Evolutionary conservation across 2,113 vertebrate genomes (phyloP), one percentile per base, ranked within the genome.

Genomic region (Myanophis thanlyinensis): DNA sequence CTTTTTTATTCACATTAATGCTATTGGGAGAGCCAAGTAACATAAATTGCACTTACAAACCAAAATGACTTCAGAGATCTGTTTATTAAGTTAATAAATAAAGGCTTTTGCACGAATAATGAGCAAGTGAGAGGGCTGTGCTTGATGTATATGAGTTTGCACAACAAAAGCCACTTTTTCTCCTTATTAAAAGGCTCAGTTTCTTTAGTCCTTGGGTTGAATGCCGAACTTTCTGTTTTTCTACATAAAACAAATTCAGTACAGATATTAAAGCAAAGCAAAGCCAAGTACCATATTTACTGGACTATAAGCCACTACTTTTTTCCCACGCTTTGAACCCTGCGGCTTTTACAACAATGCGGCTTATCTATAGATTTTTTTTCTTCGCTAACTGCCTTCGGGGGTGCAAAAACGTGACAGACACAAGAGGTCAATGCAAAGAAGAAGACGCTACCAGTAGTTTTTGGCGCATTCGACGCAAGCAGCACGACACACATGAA

Each of bases 1-100:
- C 92, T 93, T 40, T 93, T n/a, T 54, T n/a, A n/a, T 4, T 0
- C 44, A 88, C 80, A 80, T 94, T 92, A 94, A 90, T 96, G 96
- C 49, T 92, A 93, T 90, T 96, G 95, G 93, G 35, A 94, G 93
- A 93, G 12, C 52, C 73, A 15, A 92, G 67, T 30, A 88, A 86
- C 85, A 95, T 84, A 48, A 93, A 94, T 93, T 92, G 88, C 93
- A 49, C 89, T 62, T 94, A 93, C 91, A 90, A 67, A 89, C 91
- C 86, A 90, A 48, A 93, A 53, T 86, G 46, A n/a, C 80, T 92
- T 94, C 93, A 92, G 90, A 54, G 11, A 93, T 93, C 48, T 53
- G 85, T 95, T 95, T 94, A 85, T 0, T 56, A 3, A 80, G 44
- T 95, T 92, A 54, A 94, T 80, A 95, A 93, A 95, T 88, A 90